Evolutionary conservation across 2,113 vertebrate species (phyloP), one percentile per base, ranked within the genome.

Genomic region (Amphiprion ocellaris): DNA sequence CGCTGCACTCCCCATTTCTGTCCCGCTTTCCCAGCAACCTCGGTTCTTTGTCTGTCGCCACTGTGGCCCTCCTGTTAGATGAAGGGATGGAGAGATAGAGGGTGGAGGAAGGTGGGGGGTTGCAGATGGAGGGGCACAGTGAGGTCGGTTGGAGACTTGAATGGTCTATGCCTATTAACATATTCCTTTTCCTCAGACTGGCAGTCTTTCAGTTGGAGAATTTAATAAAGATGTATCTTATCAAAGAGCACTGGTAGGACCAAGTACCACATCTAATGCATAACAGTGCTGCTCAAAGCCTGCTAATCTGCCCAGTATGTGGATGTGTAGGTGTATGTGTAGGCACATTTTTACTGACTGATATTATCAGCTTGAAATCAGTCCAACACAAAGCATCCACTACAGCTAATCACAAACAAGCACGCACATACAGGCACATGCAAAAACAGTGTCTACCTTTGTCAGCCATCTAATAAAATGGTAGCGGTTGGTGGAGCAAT

Each of bases 191-290:
- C 69, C 95, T 90, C 82, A 94, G 95, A 95, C 91, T 93, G 96
- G 60, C 95, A 94, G 95, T 95, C 94, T 96, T 96, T 96, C 95
- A 95, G 94, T 95, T 94, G 94, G 93, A 91, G 95, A 96, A 97
- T 98, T 97, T 97, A 97, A 97, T 98, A 97, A 97, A 98, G 96
- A 97, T 96, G 96, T 97, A 96, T 95, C 96, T 98, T 97, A 98
- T 98, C 96, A 95, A 95, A 92, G 94, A 92, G 87, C 91, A 89
- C 96, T 95, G 96, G 96, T 98, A 97, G 97, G 94, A 95, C 96
- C 96, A 97, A 97, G 96, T 96, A 95, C 95, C 93, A 83, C 93
- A 95, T 94, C 95, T 96, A 97, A 97, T 96, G 94, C 95, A 92
- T 86, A 94, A 96, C 96, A 94, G 93, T 96, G 95, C 95, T 94